A percentile compares a stretch with the other conserved stretches of the same genome.
phyloP scores from a whole-genome alignment of 2,797 vertebrate genomes.

The Clarias laeviceps region DNA sequence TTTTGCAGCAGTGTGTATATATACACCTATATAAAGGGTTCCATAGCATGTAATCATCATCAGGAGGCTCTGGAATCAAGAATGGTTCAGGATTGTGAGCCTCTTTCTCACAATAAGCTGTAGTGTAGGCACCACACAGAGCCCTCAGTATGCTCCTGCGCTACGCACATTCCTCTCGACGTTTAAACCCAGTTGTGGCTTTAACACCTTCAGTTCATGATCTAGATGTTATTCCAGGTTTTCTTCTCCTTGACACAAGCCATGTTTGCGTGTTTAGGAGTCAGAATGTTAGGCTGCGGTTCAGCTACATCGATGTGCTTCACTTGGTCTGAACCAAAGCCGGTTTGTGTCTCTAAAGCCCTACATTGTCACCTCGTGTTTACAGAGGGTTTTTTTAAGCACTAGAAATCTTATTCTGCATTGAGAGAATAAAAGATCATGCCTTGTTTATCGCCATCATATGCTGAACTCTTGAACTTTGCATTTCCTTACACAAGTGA shows the following conservation, averaged over 20 bases:
- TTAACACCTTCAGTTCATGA: conserved; percentile 30
- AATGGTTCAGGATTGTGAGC: conserved; percentile 44
- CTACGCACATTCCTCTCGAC: conserved; percentile 29
- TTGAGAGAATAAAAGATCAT: neutral
- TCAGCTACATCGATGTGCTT: conserved; percentile 7
- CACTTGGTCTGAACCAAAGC: conserved; percentile 26
- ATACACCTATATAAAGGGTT: conserved; percentile 13
- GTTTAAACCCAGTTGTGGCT: conserved; percentile 25
- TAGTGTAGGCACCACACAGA: conserved; percentile 32
- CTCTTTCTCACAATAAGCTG: conserved; percentile 29
- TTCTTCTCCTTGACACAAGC: conserved; percentile 5
- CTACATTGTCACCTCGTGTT: conserved; percentile 15
- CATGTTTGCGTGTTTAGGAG: conserved; percentile 24
- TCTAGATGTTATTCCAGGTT: conserved; percentile 32
- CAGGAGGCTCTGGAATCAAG: conserved; percentile 48
- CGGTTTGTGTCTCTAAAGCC: conserved; percentile 16
- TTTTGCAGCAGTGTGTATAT: neutral
- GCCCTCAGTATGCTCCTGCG: conserved; percentile 9
- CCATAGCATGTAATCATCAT: neutral
- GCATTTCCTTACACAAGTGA: conserved; percentile 4
- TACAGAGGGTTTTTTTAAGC: conserved; percentile 11
- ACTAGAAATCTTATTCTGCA: conserved; percentile 2
- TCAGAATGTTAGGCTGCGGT: neutral
- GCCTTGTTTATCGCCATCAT: neutral
- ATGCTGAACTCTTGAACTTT: conserved; percentile 31